Evolutionary conservation across 2,888 invertebrate genomes (phyloP), one percentile per base, ranked within the genome.

Genomic region (Drosophila niveifrons): DNA sequence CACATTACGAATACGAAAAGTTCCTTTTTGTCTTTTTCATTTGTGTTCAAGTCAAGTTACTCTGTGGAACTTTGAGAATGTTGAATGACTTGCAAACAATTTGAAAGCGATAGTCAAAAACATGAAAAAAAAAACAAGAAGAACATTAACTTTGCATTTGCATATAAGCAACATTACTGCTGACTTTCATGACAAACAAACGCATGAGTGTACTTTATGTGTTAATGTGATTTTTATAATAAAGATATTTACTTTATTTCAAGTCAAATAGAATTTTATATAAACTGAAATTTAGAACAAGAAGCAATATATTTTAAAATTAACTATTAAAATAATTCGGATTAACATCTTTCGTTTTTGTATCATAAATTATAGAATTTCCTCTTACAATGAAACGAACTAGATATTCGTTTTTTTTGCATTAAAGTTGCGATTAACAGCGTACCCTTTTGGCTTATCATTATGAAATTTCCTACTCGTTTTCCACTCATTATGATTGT

Each of bases 1-100:
- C 50, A 64, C 78, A 72, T 72, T 59, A n/a, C 34, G 4, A 13
- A 9, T 18, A 34, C 55, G 6, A 51, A 77, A 73, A 67, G 46
- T 47, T 68, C 34, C 56, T 72, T 59, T 39, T 66, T 69, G 78
- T 57, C 55, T 62, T 52, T 62, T 46, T 36, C 13, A 43, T 46
- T 51, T 28, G 31, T 44, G 36, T 13, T 39, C 3, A 44, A 62
- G 56, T 39, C 59, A 15, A 51, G 43, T 61, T 61, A 23, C 57
- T 31, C 39, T 17, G 17, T 29, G 17, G 47, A 68, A 65, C 18
- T 59, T 72, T 46, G 31, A 17, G 23, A 18, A 47, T 39, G 36
- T 15, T 1, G 52, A 50, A 55, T 56, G 43, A 66, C 52, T 48
- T 28, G 61, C 29, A 61, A 64, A 64, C 61, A 31, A 31, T 57